A percentile compares a stretch with the other conserved stretches of the same genome.
These are phyloP conservation scores for Xestia sexstrigata DNA, from an alignment of 2,888 invertebrate species.

Conservation along the genomic window DNA sequence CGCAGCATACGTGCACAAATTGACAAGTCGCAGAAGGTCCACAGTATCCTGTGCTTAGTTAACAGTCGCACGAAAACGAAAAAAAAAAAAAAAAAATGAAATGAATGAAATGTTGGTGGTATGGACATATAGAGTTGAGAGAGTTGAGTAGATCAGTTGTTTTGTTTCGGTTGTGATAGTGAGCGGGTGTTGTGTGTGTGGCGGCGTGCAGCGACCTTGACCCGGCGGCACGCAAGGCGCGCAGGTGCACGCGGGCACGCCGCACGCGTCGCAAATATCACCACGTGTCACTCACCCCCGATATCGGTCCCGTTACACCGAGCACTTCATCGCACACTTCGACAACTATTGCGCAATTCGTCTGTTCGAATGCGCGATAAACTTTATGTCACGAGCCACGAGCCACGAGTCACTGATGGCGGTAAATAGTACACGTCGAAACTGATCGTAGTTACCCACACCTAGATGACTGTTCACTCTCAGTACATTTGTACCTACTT, in stretches of 20 bases:
- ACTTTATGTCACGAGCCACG: conserved; percentile 3
- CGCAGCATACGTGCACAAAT: background rate
- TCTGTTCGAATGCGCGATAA: conserved; percentile 18
- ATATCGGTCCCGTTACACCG: conserved; percentile 66
- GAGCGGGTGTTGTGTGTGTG: conserved; percentile 2
- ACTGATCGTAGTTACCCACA: background rate
- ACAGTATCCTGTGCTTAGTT: background rate
- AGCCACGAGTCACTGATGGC: background rate
- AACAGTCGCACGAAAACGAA: background rate
- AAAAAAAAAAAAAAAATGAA: too few species aligned
- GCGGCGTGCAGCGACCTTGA: conserved; percentile 64
- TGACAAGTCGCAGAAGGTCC: background rate
- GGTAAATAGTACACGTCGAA: background rate
- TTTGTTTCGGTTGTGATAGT: background rate
- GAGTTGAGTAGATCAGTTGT: background rate
- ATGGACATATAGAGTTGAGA: background rate
- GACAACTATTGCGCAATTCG: conserved; percentile 39
- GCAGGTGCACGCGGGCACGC: conserved; percentile 60
- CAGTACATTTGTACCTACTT: background rate
- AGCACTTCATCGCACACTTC: conserved; percentile 22
- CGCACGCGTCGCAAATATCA: conserved; percentile 80
- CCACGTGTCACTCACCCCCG: conserved; percentile 83
- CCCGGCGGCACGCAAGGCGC: conserved; percentile 57
- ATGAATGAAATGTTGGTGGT: too few species aligned
- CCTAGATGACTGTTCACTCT: background rate